phyloP scores from a whole-genome alignment of 2,797 vertebrate genomes.

The Malurus splendens region DNA sequence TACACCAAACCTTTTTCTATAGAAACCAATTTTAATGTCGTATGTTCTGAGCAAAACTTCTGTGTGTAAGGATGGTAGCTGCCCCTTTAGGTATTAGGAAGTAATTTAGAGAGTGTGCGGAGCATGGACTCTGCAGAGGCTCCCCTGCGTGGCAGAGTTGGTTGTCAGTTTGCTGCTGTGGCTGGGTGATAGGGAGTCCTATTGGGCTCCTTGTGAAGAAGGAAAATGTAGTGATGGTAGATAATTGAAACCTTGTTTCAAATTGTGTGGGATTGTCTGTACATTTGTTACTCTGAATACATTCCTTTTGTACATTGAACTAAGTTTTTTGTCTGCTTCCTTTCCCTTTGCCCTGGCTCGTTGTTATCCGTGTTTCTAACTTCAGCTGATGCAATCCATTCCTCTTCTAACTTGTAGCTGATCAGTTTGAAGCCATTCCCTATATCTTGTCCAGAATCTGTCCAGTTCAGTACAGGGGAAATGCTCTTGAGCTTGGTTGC shows the following conservation, averaged over 20 bases:
- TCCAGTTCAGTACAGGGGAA: neutral
- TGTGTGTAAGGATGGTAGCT: neutral
- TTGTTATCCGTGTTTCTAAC: neutral
- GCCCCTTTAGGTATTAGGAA: accelerated
- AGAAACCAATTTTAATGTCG: neutral
- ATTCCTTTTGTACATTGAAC: neutral
- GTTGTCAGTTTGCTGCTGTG: neutral
- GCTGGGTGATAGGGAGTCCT: neutral
- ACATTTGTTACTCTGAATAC: neutral
- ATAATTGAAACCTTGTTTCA: neutral
- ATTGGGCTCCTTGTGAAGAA: neutral
- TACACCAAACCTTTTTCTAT: neutral
- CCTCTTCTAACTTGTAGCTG: neutral
- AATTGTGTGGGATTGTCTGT: neutral
- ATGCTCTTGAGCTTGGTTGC: neutral
- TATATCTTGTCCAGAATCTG: neutral
- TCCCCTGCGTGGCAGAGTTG: neutral
- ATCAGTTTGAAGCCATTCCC: neutral
- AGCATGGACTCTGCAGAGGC: neutral
- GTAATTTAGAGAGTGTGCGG: accelerated
- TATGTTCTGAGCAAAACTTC: neutral
- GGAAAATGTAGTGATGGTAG: neutral
- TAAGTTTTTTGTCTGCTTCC: neutral
- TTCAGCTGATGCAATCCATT: neutral
- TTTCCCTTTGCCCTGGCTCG: neutral